Evolutionary conservation across 2,797 vertebrate genomes (phyloP).

Genomic region (Oreochromis mossambicus): DNA sequence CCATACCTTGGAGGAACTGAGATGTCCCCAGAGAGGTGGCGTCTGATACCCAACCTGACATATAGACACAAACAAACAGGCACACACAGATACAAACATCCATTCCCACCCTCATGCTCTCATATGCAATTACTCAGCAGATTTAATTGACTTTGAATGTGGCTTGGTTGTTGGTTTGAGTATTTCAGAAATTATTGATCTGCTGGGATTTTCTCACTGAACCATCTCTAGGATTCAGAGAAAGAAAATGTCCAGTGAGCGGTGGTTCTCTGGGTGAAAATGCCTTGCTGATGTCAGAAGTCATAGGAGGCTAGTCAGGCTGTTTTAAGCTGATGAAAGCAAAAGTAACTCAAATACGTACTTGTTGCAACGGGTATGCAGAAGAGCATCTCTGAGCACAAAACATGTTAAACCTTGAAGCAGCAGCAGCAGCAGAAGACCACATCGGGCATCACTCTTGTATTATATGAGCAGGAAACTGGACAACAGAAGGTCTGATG

Average conservation of each 20-base stretch:
- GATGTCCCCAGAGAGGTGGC: too few relatives aligned
- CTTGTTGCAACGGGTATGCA: neutral
- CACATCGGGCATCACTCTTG: neutral
- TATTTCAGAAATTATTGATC: neutral
- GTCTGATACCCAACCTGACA: too few relatives aligned
- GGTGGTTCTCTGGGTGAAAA: neutral
- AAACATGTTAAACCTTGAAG: neutral
- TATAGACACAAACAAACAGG: too few relatives aligned
- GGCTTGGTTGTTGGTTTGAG: neutral
- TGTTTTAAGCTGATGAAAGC: neutral
- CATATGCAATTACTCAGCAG: too few relatives aligned
- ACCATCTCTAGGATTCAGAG: neutral
- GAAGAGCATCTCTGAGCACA: neutral
- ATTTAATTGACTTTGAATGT: neutral
- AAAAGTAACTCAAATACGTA: neutral
- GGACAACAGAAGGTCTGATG: neutral
- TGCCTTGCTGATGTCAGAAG: neutral
- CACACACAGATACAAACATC: too few relatives aligned
- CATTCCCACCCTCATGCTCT: too few relatives aligned
- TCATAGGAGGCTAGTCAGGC: neutral
- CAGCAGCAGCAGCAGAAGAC: rapidly evolving
- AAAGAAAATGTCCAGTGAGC: neutral
- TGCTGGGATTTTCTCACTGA: neutral
- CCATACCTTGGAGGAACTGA: too few relatives aligned
- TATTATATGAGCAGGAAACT: neutral